These are phyloP conservation scores for Sternotherus odoratus DNA, from an alignment of 2,797 vertebrate species.

Conservation along the genomic window DNA sequence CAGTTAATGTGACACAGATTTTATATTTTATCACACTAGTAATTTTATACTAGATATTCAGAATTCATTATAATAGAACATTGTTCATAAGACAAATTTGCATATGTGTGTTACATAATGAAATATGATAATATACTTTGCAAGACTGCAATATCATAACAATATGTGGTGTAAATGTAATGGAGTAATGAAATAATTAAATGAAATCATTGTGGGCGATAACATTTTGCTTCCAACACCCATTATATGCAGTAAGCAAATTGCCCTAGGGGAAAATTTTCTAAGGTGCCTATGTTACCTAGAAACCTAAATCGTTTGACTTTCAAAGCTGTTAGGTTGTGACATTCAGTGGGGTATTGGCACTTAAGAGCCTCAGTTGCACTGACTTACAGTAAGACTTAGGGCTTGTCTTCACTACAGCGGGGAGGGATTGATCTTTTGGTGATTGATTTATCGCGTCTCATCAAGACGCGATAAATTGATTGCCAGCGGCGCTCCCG, in stretches of 20 bases:
- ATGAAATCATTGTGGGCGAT: slow-evolving; percentile 28
- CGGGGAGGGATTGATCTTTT: too few species aligned
- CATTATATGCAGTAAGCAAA: background rate
- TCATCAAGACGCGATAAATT: too few species aligned
- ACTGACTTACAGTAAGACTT: background rate
- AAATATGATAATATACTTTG: slow-evolving; percentile 60
- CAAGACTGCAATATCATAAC: slow-evolving; percentile 40
- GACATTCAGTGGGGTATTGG: background rate
- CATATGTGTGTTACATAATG: slow-evolving; percentile 60
- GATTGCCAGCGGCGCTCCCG: too few species aligned
- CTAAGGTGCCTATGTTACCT: background rate
- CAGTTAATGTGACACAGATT: slow-evolving; percentile 19
- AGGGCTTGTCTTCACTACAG: too few species aligned
- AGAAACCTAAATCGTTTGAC: background rate
- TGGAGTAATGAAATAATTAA: slow-evolving; percentile 50
- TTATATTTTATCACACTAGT: slow-evolving; percentile 46
- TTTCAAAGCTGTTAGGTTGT: background rate
- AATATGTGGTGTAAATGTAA: slow-evolving; percentile 35
- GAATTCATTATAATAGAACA: slow-evolving; percentile 56
- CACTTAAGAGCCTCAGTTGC: accelerated
- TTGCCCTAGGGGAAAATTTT: background rate
- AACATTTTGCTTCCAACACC: background rate
- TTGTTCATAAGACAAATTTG: slow-evolving; percentile 53
- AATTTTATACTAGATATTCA: slow-evolving; percentile 58
- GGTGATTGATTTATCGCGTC: too few species aligned